Base-by-base conservation (phyloP, 1,140 invertebrate genomes). In the Diploscapter pachys region DNA sequence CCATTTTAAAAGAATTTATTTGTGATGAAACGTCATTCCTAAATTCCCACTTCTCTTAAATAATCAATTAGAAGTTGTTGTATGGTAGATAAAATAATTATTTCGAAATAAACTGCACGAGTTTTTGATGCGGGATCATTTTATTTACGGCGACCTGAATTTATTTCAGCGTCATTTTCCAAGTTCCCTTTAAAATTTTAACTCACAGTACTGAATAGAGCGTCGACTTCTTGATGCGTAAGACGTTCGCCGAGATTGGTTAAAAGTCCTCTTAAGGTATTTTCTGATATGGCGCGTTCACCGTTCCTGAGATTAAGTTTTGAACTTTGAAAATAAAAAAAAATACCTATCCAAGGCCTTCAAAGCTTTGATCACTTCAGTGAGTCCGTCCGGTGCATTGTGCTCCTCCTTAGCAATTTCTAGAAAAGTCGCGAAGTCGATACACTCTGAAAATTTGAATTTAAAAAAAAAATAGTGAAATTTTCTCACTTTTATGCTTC, bases 271-370 rank as follows among this genome's bases (percentile, higher is more conserved):
- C 63, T 56, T n/a, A 74, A 61, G 13, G 68, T 67, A 48, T 54
- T 51, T 48, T 65, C 64, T 48, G 73, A 67, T 56, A 74, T 74
- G 0, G 73, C 13, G 5, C 73, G 64, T 0, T 74, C 48, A 59
- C 64, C 5, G 55, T 74, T 69, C 73, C 70, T 8, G 50, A 74
- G 5, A 0, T 63, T n/a, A 48, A 31, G 31, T 2, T 9, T 54
- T 57, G 11, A n/a, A 61, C 6, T 4, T 3, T 31, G 8, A 2
- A 8, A 67, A 67, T 5, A 51, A 53, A 31, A n/a, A 31, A 5
- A 67, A 51, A 53, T 49, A 74, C 73, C 73, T 74, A n/a, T 74
- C 73, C 59, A 74, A 74, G 63, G 65, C 73, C 64, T 56, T 74
- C 50, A 74, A 63, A 3, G 73, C 73, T 63, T 74, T 74, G 65